Evolutionary conservation across 2,113 vertebrate species (phyloP), one percentile per base, ranked within the genome.

Genomic region (Axis porcinus): DNA sequence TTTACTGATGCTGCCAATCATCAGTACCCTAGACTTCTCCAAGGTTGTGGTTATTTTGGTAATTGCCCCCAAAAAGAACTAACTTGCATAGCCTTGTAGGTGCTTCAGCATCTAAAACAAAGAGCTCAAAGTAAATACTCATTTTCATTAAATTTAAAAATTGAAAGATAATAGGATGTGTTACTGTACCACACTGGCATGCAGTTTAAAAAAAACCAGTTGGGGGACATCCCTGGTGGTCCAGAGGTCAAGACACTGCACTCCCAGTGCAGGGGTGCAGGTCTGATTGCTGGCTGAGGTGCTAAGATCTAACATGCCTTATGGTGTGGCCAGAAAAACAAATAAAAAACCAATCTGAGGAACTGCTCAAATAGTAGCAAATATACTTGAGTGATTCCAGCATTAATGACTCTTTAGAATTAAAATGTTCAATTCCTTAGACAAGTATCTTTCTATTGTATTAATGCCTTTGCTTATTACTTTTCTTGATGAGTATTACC

Each of bases 341-440:
- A 74, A 64, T 33, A 50, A 55, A 33, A 79, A 79, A 30, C 6
- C 25, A 6, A 50, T 52, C 55, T 9, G n/a, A 55, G 60, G 40
- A 76, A 45, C 9, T 83, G 15, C 60, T 57, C 28, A 64, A 90
- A 93, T 40, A 64, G 10, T 62, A 92, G 30, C 8, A 2, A 60
- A 74, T 19, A 81, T 8, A 36, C 40, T 17, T 55, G 52, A 95
- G 40, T 30, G 40, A 64, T n/a, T 84, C 64, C 12, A n/a, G n/a
- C 40, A 27, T 21, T 55, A 70, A 50, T 62, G 25, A 58, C 3
- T 14, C 40, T 70, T 64, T 58, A 93, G 74, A 57, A 70, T 74
- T n/a, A 83, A 96, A 97, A 76, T 91, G 30, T 87, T 81, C 86
- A 85, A 89, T 81, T 54, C 86, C 79, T 91, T 28, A 62, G 60